These are phyloP conservation scores for Drosophila picticornis DNA, from an alignment of 2,888 invertebrate species.

Conservation along the genomic window DNA sequence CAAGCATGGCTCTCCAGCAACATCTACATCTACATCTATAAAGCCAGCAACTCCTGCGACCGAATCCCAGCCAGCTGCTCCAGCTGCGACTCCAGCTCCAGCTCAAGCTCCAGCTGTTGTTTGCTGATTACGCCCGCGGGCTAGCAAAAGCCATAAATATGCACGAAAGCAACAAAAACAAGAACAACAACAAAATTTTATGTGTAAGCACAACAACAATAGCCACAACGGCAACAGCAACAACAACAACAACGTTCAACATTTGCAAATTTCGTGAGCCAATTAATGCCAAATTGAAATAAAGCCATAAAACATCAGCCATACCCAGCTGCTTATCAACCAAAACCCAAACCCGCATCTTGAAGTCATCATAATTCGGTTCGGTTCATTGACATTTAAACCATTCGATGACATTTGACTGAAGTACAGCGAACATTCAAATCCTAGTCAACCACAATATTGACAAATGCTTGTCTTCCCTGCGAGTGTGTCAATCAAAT, in stretches of 20 bases:
- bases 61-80: constrained; percentile 25
- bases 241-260: constrained; percentile 36
- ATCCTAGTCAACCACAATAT: constrained; percentile 18
- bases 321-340: constrained; percentile 18
- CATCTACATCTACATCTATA: constrained; percentile 8
- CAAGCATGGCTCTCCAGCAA: constrained; percentile 42
- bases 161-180: constrained; percentile 36
- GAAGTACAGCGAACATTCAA: constrained; percentile 13
- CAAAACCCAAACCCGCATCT: constrained; percentile 26
- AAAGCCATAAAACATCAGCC: constrained; percentile 57
- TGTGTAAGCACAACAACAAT: constrained; percentile 24
- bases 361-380: constrained; percentile 6
- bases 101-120: constrained; percentile 16
- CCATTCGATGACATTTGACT: constrained; percentile 54
- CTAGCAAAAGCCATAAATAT: constrained; percentile 64
- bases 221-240: constrained; percentile 34
- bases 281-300: constrained; percentile 77
- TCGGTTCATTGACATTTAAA: constrained; percentile 63
- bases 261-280: constrained; percentile 57
- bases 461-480: constrained; percentile 5
- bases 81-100: constrained; percentile 15
- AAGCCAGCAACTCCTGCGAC: constrained; percentile 17
- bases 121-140: constrained; percentile 54
- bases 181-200: constrained; percentile 28
- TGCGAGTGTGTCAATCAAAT: constrained; percentile 50